Evolutionary conservation across 2,113 vertebrate genomes (phyloP).

Genomic region (Syngnathus scovelli): DNA sequence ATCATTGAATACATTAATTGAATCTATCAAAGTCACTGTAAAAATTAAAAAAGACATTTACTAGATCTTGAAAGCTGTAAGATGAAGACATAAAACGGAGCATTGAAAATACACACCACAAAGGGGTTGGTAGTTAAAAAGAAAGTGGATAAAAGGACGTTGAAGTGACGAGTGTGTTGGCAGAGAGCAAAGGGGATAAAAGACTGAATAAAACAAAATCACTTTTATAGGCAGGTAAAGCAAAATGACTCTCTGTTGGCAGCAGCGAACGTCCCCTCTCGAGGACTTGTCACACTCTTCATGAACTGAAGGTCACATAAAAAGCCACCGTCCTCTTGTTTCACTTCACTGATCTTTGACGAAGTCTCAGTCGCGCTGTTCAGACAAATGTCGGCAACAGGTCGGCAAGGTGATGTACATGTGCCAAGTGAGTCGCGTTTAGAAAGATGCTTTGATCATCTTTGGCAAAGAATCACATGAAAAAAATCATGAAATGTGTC

Average conservation of each 20-base stretch:
- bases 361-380: conserved; percentile 7
- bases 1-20: background rate
- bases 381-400: conserved; percentile 3
- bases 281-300: conserved; percentile 12
- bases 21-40: background rate
- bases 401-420: background rate
- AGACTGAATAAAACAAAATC: conserved; percentile 4
- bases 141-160: conserved; percentile 9
- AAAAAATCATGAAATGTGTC: background rate
- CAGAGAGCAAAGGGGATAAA: conserved; percentile 7
- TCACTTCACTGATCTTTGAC: conserved; percentile 20
- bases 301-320: conserved; percentile 22
- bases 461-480: background rate
- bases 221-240: conserved; percentile 17
- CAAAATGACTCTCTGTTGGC: conserved; percentile 11
- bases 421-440: background rate
- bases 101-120: background rate
- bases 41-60: background rate
- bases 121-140: background rate
- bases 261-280: conserved; percentile 2
- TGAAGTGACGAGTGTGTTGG: background rate
- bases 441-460: background rate
- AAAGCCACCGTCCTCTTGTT: conserved; percentile 8
- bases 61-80: background rate
- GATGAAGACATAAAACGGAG: background rate